Evolutionary conservation across 2,888 invertebrate genomes (phyloP), one percentile per base, ranked within the genome.

Genomic region (Ischnura elegans): DNA sequence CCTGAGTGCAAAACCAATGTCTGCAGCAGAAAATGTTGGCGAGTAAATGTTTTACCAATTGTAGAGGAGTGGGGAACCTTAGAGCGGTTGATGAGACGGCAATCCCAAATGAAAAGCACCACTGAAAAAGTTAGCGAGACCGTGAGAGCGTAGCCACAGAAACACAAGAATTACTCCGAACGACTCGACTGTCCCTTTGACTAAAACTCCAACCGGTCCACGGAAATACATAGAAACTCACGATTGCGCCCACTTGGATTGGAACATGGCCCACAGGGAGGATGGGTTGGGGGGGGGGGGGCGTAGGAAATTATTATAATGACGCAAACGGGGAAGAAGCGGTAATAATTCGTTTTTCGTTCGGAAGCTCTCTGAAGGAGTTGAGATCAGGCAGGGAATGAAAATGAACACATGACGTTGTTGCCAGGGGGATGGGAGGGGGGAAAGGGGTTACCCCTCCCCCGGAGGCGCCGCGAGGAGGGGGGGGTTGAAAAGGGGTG

Each of bases 281-380:
- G 25, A 51, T 51, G 42, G 36, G 25, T 61, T 42, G 55, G 61
- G 42, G 25, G 36, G 29, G 42, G 36, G 25, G 43, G 55, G 55
- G 61, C 25, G 61, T 43, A 51, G 51, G 42, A 51, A 90, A 90
- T 90, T 90, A 90, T 90, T 61, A 90, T 90, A 90, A 90, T 90
- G 90, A 90, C 45, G 19, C 51, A 51, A 51, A 8, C 2, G 51
- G 51, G 13, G 51, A 8, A 51, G 43, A 66, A 61, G 43, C 43
- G 42, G 36, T n/a, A 76, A 76, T 55, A 90, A 90, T 90, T 90
- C 61, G 42, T 46, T 86, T 86, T 43, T 21, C 46, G n/a, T 86
- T 86, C 45, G 86, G 43, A 25, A 25, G 55, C n/a, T n/a, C n/a
- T n/a, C n/a, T n/a, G 90, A 42, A n/a, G 47, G 55, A n/a, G 87